Conservation (phyloP, 2,888 invertebrate species). For the Lycaena phlaeas region DNA sequence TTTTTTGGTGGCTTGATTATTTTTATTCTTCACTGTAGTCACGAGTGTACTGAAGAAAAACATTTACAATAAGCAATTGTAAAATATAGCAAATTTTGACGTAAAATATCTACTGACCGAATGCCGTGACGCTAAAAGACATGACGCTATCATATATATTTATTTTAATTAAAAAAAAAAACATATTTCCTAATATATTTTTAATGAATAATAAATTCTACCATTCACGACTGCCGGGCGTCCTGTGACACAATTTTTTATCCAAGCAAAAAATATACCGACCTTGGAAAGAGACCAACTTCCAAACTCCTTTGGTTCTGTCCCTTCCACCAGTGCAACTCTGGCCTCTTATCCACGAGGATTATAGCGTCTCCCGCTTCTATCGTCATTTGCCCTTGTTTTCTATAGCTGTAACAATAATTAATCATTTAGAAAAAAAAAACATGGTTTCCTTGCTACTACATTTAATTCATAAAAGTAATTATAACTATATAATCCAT, state of each 20-base stretch:
- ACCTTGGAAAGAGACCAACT: conserved; percentile 91
- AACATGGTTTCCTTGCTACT: too few species aligned
- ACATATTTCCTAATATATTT: too few species aligned
- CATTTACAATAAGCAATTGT: conserved; percentile 11
- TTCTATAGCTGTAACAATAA: conserved; percentile 40
- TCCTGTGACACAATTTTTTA: too few species aligned
- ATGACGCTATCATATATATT: too few species aligned
- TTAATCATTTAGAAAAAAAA: too few species aligned
- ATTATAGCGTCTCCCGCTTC: conserved; percentile 89
- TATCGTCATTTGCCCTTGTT: conserved; percentile 81
- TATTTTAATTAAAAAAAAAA: too few species aligned
- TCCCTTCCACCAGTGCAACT: conserved; percentile 96
- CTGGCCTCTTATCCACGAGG: conserved; percentile 90
- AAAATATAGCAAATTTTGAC: too few species aligned
- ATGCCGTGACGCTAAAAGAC: not conserved
- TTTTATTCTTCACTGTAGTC: conserved; percentile 33
- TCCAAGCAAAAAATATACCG: too few species aligned
- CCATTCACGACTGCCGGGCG: too few species aligned
- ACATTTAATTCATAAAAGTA: not conserved
- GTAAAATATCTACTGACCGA: too few species aligned
- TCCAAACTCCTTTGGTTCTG: conserved; percentile 93
- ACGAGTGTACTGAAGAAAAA: conserved; percentile 41
- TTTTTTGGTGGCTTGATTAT: conserved; percentile 33
- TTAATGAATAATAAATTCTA: too few species aligned
- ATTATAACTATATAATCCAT: too few species aligned